Evolutionary conservation across 2,113 vertebrate genomes (phyloP).

Genomic region (Ursus arctos): DNA sequence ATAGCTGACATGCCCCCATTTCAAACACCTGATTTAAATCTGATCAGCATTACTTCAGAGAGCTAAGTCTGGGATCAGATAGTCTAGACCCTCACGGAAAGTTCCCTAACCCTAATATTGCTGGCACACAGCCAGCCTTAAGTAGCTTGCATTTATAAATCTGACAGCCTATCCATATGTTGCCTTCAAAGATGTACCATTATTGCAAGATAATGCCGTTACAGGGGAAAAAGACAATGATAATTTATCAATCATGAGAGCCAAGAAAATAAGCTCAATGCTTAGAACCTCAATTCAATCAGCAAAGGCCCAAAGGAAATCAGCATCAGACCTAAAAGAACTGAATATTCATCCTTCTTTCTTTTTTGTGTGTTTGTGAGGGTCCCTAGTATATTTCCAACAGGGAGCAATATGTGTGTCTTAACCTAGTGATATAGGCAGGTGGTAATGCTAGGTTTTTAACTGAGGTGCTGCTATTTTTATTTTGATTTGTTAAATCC

Average conservation of each 20-base stretch:
- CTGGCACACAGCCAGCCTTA: constrained; percentile 74
- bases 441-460: background rate
- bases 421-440: background rate
- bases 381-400: background rate
- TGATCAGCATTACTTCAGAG: constrained; percentile 66
- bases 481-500: background rate
- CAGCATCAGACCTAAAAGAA: background rate
- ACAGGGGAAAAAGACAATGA: constrained; percentile 46
- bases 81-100: constrained; percentile 59
- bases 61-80: constrained; percentile 62
- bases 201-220: constrained; percentile 77
- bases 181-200: constrained; percentile 83
- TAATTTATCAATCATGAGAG: constrained; percentile 72
- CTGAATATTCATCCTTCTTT: background rate
- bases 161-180: constrained; percentile 74
- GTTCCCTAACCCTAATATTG: constrained; percentile 73
- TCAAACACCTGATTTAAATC: constrained; percentile 76
- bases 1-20: constrained; percentile 33
- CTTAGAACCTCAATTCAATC: constrained; percentile 2
- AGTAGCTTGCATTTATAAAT: constrained; percentile 80
- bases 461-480: background rate
- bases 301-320: constrained; percentile 35
- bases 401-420: background rate
- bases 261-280: background rate
- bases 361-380: background rate